Evolutionary conservation across 2,888 invertebrate species (phyloP).

Genomic region (Cosmia trapezina): DNA sequence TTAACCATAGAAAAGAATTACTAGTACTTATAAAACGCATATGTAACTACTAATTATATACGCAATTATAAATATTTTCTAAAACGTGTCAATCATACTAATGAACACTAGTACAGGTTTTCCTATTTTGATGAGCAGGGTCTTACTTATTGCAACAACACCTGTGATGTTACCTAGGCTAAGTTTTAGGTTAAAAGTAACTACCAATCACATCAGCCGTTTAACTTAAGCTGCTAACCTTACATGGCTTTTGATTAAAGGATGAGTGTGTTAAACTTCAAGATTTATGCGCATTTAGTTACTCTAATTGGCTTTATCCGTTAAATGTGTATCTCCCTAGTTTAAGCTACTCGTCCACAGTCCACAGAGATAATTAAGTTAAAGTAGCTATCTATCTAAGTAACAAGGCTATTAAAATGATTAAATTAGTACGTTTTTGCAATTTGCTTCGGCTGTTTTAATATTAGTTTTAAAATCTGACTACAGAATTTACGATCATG

Average conservation of each 20-base stretch:
- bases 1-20: too few relatives aligned
- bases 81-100: too few relatives aligned
- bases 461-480: background rate
- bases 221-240: background rate
- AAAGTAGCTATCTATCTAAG: constrained; percentile 1
- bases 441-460: too few relatives aligned
- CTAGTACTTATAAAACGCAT: too few relatives aligned
- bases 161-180: too few relatives aligned
- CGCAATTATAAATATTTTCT: too few relatives aligned
- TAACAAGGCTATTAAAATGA: background rate
- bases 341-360: constrained; percentile 2
- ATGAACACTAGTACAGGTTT: too few relatives aligned
- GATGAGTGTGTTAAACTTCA: constrained; percentile 16
- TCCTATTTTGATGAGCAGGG: too few relatives aligned
- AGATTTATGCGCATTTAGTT: constrained; percentile 32
- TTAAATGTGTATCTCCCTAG: constrained; percentile 12
- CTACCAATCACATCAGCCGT: too few relatives aligned
- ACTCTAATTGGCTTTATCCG: constrained; percentile 28
- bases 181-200: too few relatives aligned
- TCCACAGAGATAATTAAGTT: constrained; percentile 16
- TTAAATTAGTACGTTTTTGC: background rate
- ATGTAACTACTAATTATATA: too few relatives aligned
- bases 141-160: too few relatives aligned
- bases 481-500: background rate
- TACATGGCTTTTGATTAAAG: constrained; percentile 9